Evolutionary conservation across 2,797 vertebrate genomes (phyloP), one percentile per base, ranked within the genome.

Genomic region (Streptopelia turtur): DNA sequence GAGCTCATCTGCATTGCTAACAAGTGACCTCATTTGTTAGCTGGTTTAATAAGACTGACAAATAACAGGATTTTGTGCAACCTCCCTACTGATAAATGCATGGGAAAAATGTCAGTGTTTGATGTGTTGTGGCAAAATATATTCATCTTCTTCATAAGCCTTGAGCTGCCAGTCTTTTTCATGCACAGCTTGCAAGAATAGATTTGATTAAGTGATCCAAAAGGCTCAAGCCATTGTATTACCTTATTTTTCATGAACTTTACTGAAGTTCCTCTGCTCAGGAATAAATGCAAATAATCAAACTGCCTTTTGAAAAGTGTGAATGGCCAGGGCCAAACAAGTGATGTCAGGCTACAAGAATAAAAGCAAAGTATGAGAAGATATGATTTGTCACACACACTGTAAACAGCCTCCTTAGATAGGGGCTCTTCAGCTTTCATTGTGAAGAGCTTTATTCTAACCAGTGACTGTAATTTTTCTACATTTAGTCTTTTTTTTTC

Each of bases 251-350:
- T 66, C 55, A 82, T 60, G 33, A 95, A 82, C 65, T 78, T 83
- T 22, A 41, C 28, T 66, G 59, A 69, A 78, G 30, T 47, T 9
- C 18, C 15, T 5, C 2, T 69, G 33, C 55, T 89, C 68, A 41
- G 30, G 30, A 94, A 66, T 60, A 76, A 90, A 86, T 12, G 71
- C 24, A 93, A 95, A 80, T 56, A 78, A 70, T 83, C 53, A 71
- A 76, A 57, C 28, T 65, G 27, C 13, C 68, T 88, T 52, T 72
- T 33, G 72, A 89, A 93, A 91, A 33, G 20, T n/a, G 24, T 52
- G 49, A 82, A 45, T 57, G 43, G 18, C 33, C 63, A 68, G 45
- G 57, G 27, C 20, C 72, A 86, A 89, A 72, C 0, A 3, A 75
- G 15, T 75, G 22, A 68, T 8, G 7, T 4, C 76, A 66, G 37